Base-by-base conservation (phyloP, 2,797 vertebrate genomes). In the Eptatretus atami region DNA sequence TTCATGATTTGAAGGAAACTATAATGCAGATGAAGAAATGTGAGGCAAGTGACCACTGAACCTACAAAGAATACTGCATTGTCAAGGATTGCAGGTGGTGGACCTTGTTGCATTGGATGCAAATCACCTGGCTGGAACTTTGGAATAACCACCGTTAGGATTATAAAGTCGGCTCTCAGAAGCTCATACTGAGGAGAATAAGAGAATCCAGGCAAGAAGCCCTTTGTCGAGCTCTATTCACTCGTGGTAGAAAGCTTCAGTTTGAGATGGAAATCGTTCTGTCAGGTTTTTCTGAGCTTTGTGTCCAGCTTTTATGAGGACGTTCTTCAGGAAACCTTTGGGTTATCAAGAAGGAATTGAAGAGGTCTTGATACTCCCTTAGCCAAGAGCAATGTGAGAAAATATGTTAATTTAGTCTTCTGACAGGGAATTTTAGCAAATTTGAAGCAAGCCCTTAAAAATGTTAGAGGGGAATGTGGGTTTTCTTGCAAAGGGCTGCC, bases 1-100 rank as follows among this genome's bases (percentile, higher is more conserved):
- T 60, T 60, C 55, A 60, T 60, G 55, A 60, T 6, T 60, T 60
- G 14, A n/a, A 60, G 55, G 55, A 60, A 6, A 60, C 8, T 9
- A 57, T 57, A n/a, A 60, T n/a, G n/a, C n/a, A n/a, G n/a, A n/a
- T 60, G 55, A 60, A n/a, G n/a, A 9, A 60, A 60, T 60, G 55
- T 60, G 19, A 60, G 8, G 8, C 55, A 6, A 14, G 19, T 60
- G 55, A 19, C 55, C 14, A 60, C 14, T 60, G 55, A n/a, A 60
- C 9, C 55, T 60, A 9, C 55, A 60, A 19, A n/a, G n/a, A 8
- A 60, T 19, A 60, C 55, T 60, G 55, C 9, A 60, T 60, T 60
- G 55, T 14, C 55, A 60, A 60, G 55, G 55, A 60, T 9, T 60
- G 6, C 55, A 60, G 55, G 55, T 9, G 55, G 55, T 14, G 55